A percentile compares a stretch with the other conserved stretches of the same genome.
Evolutionary conservation across 2,888 invertebrate species (phyloP).

Genomic region (Sinelater perroti): DNA sequence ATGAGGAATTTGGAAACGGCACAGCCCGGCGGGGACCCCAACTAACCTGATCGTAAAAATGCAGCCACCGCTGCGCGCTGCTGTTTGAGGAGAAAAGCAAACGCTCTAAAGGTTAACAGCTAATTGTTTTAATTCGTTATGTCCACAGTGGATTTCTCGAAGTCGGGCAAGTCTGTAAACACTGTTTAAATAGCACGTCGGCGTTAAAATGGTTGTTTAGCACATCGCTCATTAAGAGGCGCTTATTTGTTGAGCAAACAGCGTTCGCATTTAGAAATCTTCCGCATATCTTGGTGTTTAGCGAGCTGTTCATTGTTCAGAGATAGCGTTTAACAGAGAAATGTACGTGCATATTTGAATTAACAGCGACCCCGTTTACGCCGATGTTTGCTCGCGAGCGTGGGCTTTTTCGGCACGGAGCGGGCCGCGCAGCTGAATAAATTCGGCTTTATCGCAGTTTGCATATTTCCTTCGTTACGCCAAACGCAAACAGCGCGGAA

Average conservation of each 20-base stretch:
- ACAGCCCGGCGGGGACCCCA: too few species aligned
- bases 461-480: too few species aligned
- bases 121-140: conserved; percentile 56
- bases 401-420: too few species aligned
- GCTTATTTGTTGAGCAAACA: conserved; percentile 38
- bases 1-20: too few species aligned
- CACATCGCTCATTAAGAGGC: conserved; percentile 42
- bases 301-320: conserved; percentile 35
- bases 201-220: conserved; percentile 47
- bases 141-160: conserved; percentile 50
- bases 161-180: conserved; percentile 50
- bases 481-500: too few species aligned
- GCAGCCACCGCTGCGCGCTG: too few species aligned
- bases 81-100: conserved; percentile 42
- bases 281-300: conserved; percentile 36
- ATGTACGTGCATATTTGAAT: conserved; percentile 20
- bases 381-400: conserved; percentile 19
- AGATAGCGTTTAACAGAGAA: conserved; percentile 31
- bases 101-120: conserved; percentile 52
- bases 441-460: too few species aligned
- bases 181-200: conserved; percentile 49
- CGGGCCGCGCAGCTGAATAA: too few species aligned
- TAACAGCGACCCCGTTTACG: conserved; percentile 16
- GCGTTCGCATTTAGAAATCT: conserved; percentile 32
- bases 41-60: too few species aligned